These are phyloP conservation scores for Trichopria drosophilae DNA, from an alignment of 2,888 invertebrate genomes.

Conservation along the genomic window DNA sequence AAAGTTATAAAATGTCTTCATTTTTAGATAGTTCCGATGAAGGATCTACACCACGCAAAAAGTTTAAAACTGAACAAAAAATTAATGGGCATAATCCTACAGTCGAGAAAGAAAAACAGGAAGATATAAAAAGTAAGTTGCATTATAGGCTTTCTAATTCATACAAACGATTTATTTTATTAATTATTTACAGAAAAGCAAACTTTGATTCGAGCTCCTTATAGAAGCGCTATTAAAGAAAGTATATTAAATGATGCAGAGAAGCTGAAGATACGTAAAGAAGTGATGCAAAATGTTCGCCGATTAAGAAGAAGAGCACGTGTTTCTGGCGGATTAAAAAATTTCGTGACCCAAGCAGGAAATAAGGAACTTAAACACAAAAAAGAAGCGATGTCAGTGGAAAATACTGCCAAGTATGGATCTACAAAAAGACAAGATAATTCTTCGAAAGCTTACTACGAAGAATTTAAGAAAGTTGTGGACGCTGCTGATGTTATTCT, in stretches of 20 bases:
- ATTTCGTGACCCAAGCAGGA: conserved; percentile 55
- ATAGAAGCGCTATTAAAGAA: conserved; percentile 95
- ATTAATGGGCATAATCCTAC: conserved; percentile 87
- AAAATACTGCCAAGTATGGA: conserved; percentile 43
- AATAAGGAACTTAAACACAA: conserved; percentile 42
- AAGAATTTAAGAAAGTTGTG: conserved; percentile 92
- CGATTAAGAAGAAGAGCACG: conserved; percentile 71
- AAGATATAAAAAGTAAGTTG: conserved; percentile 69
- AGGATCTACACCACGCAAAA: too few relatives aligned
- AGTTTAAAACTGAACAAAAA: conserved; percentile 88
- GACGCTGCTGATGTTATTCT: conserved; percentile 91
- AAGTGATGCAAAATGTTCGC: conserved; percentile 68
- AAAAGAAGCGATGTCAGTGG: conserved; percentile 28
- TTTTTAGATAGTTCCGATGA: too few relatives aligned
- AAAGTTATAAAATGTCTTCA: too few relatives aligned
- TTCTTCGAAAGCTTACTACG: conserved; percentile 87
- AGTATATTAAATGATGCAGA: conserved; percentile 89
- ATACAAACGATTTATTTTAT: conserved; percentile 9
- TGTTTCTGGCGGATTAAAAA: conserved; percentile 56
- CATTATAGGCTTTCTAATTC: conserved; percentile 5
- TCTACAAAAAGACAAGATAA: conserved; percentile 72
- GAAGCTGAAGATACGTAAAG: conserved; percentile 69
- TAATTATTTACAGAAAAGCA: conserved; percentile 48
- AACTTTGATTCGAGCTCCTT: conserved; percentile 81
- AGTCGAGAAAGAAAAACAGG: conserved; percentile 75